Conservation (phyloP, 2,113 vertebrate species). For the Typhlomys cinereus region DNA sequence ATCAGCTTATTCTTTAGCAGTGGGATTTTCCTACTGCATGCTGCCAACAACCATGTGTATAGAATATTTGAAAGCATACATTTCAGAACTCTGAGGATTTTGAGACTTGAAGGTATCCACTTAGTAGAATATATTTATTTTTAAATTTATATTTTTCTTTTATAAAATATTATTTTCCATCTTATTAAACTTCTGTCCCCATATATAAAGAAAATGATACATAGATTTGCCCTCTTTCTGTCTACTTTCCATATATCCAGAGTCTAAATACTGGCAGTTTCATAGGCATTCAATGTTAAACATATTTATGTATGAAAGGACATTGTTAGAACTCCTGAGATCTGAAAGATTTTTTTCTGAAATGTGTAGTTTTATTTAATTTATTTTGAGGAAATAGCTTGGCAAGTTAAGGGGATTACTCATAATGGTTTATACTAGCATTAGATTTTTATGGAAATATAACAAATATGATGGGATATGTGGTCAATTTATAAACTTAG, state of each 20-base stretch:
- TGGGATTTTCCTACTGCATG: neutral
- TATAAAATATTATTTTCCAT: neutral
- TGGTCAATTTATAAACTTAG: neutral
- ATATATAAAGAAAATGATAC: neutral
- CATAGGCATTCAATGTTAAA: neutral
- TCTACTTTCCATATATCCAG: neutral
- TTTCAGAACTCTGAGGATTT: neutral
- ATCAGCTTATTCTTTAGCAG: neutral
- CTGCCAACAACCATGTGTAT: neutral
- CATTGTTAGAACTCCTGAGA: neutral
- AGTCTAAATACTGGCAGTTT: neutral
- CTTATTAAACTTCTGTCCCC: neutral
- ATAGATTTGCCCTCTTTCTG: neutral
- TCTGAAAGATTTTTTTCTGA: constrained; percentile 32
- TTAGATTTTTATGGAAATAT: constrained; percentile 33
- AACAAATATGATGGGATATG: neutral
- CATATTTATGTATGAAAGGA: neutral
- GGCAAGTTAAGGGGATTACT: neutral
- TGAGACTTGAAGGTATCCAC: neutral
- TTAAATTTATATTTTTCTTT: neutral
- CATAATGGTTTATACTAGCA: neutral
- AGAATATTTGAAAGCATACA: constrained; percentile 8
- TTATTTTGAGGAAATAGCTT: neutral
- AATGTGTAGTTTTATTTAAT: constrained; percentile 19
- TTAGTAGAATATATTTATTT: neutral